Percentiles rank a stretch among this genome's conserved stretches.
These are phyloP conservation scores for Pocota personata DNA, from an alignment of 2,888 invertebrate species.

Conservation along the genomic window DNA sequence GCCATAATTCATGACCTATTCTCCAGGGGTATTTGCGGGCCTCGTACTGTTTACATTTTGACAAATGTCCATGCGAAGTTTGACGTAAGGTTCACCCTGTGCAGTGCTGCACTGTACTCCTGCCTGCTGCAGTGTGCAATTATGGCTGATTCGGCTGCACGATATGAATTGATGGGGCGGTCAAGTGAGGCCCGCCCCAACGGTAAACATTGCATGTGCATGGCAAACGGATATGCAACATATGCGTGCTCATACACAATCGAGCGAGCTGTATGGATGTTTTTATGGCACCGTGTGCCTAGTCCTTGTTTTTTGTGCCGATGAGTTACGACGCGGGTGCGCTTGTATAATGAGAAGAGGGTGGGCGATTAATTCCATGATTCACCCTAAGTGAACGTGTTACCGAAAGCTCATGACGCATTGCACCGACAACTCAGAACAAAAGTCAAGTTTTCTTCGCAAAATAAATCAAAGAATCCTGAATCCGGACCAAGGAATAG, in stretches of 20 bases:
- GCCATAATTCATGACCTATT: conserved; percentile 67
- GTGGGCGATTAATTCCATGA: conserved; percentile 12
- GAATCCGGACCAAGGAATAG: not conserved
- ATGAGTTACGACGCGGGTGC: conserved; percentile 59
- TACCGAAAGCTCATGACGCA: conserved; percentile 64
- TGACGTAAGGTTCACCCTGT: conserved; percentile 34
- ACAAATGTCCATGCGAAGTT: conserved; percentile 72
- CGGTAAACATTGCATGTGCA: conserved; percentile 74
- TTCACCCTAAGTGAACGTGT: conserved; percentile 35
- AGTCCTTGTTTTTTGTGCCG: conserved; percentile 3
- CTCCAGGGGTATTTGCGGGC: conserved; percentile 15
- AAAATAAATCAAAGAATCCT: conserved; percentile 55
- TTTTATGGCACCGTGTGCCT: conserved; percentile 4
- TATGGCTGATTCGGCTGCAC: conserved; percentile 56
- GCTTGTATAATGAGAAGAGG: conserved; percentile 44
- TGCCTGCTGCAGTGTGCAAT: conserved; percentile 64
- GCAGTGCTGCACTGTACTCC: not conserved
- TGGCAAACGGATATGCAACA: conserved; percentile 73
- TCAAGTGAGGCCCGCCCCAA: conserved; percentile 62
- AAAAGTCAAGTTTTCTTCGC: conserved; percentile 28
- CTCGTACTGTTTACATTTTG: conserved; percentile 56
- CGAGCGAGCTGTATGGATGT: conserved; percentile 37
- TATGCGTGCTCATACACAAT: conserved; percentile 74
- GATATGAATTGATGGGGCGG: conserved; percentile 56
- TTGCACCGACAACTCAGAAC: not conserved